Conservation (phyloP, 2,888 invertebrate genomes). For the Epistrophe eligans region DNA sequence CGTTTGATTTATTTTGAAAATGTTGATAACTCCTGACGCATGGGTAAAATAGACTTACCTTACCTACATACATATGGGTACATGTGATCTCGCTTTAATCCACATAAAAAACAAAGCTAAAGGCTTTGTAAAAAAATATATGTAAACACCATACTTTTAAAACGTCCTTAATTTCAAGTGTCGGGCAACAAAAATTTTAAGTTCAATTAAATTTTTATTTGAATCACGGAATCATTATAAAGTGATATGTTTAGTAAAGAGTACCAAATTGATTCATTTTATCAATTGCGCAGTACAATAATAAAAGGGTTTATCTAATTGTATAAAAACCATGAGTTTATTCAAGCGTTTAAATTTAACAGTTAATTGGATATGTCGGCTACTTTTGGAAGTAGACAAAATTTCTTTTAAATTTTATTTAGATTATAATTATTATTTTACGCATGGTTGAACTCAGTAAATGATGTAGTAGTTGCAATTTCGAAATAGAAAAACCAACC, state of each 20-base stretch:
- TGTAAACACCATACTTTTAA: too few species aligned
- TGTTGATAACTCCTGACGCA: too few species aligned
- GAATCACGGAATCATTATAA: not conserved
- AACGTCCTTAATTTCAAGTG: too few species aligned
- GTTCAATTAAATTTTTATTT: not conserved
- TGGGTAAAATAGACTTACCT: too few species aligned
- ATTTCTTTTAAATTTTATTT: conserved; percentile 8
- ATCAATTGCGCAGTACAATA: not conserved
- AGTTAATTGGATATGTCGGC: not conserved
- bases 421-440: conserved; percentile 25
- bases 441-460: conserved; percentile 30
- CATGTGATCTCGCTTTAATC: too few species aligned
- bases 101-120: too few species aligned
- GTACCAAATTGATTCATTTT: not conserved
- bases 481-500: conserved; percentile 1
- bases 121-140: too few species aligned
- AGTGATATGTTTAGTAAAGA: not conserved
- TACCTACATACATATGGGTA: too few species aligned
- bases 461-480: conserved; percentile 5
- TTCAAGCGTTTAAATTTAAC: conserved; percentile 17
- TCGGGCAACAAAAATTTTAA: too few species aligned
- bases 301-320: not conserved
- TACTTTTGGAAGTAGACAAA: conserved; percentile 6
- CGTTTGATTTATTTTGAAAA: too few species aligned
- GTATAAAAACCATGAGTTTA: not conserved